Evolutionary conservation across 2,113 vertebrate genomes (phyloP).

Genomic region (Myrmecophaga tridactyla): DNA sequence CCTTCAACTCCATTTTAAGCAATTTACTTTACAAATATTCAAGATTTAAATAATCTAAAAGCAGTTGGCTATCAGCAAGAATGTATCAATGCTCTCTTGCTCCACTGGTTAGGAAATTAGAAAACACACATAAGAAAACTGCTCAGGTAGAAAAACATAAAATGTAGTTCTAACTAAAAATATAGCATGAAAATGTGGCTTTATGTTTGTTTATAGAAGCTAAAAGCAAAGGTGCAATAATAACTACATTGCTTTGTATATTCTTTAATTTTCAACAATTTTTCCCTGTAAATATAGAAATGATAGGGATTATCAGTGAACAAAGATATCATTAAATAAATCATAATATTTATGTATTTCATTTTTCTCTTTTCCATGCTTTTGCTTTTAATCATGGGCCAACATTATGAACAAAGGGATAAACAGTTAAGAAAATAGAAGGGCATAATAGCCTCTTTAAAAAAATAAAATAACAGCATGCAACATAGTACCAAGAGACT

Average conservation of each 20-base stretch:
- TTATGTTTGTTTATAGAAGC: neutral
- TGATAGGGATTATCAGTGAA: neutral
- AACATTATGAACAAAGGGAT: neutral
- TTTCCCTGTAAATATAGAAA: neutral
- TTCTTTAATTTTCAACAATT: neutral
- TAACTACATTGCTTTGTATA: neutral
- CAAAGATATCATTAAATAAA: slow-evolving; percentile 19
- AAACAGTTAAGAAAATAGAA: neutral
- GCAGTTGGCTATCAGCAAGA: neutral
- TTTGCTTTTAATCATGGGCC: neutral
- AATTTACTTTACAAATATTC: slow-evolving; percentile 15
- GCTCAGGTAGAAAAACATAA: neutral
- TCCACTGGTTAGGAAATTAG: neutral
- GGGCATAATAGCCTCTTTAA: neutral
- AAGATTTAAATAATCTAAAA: slow-evolving; percentile 23
- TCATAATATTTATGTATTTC: neutral
- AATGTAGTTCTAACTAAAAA: neutral
- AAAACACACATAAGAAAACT: neutral
- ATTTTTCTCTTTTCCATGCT: neutral
- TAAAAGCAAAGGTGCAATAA: neutral
- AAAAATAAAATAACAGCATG: neutral
- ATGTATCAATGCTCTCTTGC: neutral
- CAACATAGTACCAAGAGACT: neutral
- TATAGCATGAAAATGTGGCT: neutral
- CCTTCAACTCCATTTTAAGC: neutral